phyloP scores from a whole-genome alignment of 2,113 vertebrate genomes.

The Triplophysa tibetana region DNA sequence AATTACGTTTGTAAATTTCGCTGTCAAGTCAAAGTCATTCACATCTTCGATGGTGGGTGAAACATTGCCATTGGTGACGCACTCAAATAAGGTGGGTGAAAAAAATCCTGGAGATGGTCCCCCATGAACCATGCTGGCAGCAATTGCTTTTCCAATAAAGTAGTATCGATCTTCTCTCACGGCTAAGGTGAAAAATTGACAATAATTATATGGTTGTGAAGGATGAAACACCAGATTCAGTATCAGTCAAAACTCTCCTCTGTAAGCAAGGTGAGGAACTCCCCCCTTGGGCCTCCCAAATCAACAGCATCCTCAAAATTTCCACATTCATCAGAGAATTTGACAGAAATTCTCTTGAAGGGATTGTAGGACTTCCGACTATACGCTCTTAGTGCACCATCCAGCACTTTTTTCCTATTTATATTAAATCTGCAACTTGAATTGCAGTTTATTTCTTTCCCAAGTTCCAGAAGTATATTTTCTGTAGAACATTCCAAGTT shows the following conservation, averaged over 20 bases:
- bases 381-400: neutral
- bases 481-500: too few relatives aligned
- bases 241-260: neutral
- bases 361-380: neutral
- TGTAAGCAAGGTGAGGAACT: neutral
- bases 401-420: too few relatives aligned
- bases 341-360: slow-evolving; percentile 10
- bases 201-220: too few relatives aligned
- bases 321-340: slow-evolving; percentile 29
- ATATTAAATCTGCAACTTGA: too few relatives aligned
- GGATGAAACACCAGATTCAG: too few relatives aligned
- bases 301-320: slow-evolving; percentile 7
- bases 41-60: slow-evolving; percentile 17
- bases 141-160: neutral
- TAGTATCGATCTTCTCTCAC: too few relatives aligned
- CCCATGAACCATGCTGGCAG: slow-evolving; percentile 7
- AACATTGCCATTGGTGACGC: neutral
- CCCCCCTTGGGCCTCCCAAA: neutral
- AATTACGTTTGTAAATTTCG: neutral
- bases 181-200: too few relatives aligned
- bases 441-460: too few relatives aligned
- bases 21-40: slow-evolving; percentile 4
- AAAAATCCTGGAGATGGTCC: slow-evolving; percentile 8
- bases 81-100: neutral
- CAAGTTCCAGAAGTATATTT: too few relatives aligned